Conservation (phyloP, 2,113 vertebrate genomes). For the Gambusia holbrooki region DNA sequence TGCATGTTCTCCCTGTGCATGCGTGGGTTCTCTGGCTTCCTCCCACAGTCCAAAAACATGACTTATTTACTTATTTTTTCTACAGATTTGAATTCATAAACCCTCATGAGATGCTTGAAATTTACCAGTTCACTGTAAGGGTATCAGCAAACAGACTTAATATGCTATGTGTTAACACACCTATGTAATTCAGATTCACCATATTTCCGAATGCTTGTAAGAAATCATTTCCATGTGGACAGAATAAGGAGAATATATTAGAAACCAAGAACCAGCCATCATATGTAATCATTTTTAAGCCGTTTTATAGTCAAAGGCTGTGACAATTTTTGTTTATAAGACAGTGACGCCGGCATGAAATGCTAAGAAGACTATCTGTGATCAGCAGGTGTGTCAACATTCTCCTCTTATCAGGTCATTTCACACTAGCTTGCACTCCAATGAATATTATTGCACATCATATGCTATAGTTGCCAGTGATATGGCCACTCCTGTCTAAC, state of each 20-base stretch:
- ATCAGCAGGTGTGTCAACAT: conserved; percentile 75
- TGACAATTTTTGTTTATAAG: conserved; percentile 58
- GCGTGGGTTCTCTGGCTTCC: too few species aligned
- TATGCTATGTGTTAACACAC: not conserved
- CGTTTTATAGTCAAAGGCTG: conserved; percentile 26
- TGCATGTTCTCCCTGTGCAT: too few species aligned
- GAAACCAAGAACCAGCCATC: not conserved
- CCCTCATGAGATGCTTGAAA: too few species aligned
- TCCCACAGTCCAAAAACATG: too few species aligned
- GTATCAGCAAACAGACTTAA: not conserved
- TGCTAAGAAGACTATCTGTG: conserved; percentile 68
- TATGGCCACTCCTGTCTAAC: conserved; percentile 51
- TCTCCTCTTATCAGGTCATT: conserved; percentile 75
- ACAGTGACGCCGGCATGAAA: conserved; percentile 64
- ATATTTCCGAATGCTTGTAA: not conserved
- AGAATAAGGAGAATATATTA: not conserved
- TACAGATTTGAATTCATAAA: too few species aligned
- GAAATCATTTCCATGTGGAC: conserved; percentile 7
- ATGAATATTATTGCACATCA: conserved; percentile 74
- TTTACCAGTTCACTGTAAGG: too few species aligned
- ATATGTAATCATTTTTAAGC: not conserved
- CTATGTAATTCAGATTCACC: not conserved
- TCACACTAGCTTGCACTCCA: conserved; percentile 77
- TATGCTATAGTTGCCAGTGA: conserved; percentile 57
- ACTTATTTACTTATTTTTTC: too few species aligned